A percentile compares a stretch with the other conserved stretches of the same genome.
phyloP scores from a whole-genome alignment of 2,113 vertebrate species.

The Dissostichus mawsoni region DNA sequence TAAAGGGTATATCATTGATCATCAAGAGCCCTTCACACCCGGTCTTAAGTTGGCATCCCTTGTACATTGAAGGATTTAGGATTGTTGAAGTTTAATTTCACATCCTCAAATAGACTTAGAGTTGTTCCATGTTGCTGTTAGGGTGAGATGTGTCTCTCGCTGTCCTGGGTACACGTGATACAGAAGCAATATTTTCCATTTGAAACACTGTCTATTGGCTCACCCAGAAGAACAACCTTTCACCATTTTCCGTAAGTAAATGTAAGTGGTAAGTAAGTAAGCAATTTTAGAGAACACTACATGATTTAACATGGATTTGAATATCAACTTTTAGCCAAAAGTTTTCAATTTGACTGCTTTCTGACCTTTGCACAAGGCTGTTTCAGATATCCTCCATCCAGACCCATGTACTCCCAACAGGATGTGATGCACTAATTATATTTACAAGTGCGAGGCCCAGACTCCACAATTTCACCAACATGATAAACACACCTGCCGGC shows the following conservation, averaged over 20 bases:
- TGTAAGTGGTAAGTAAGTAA: neutral
- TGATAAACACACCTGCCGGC: conserved; percentile 85
- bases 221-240: no score
- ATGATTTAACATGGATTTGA: neutral
- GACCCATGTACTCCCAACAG: conserved; percentile 56
- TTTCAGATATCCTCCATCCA: conserved; percentile 52
- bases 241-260: no score
- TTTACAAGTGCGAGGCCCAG: conserved; percentile 73
- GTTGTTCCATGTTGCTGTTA: neutral
- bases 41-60: neutral
- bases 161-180: neutral
- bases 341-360: conserved; percentile 1
- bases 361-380: conserved; percentile 37
- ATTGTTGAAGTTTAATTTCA: neutral
- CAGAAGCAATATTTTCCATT: neutral
- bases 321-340: neutral
- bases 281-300: neutral
- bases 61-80: neutral
- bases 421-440: conserved; percentile 79
- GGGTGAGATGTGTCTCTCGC: neutral
- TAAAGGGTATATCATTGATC: neutral
- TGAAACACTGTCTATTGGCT: neutral
- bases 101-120: neutral
- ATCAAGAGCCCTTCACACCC: neutral
- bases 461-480: conserved; percentile 59